A percentile compares a stretch with the other conserved stretches of the same genome.
Evolutionary conservation across 2,888 invertebrate species (phyloP).

Genomic region (Cryptosula pallasiana): DNA sequence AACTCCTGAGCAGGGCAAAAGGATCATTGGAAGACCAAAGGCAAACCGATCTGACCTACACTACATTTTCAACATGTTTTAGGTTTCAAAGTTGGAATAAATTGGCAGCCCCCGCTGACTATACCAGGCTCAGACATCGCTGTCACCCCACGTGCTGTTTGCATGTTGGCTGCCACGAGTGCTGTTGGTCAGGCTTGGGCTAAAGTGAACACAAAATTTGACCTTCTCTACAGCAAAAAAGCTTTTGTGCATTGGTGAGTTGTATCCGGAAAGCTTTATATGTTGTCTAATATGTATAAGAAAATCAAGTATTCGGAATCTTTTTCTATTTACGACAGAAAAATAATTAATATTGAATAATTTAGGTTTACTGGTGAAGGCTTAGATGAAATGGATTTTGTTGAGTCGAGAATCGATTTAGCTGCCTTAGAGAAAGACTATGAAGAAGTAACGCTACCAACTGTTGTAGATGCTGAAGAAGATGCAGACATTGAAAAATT

Average conservation of each 20-base stretch:
- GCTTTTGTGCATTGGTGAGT: constrained; percentile 37
- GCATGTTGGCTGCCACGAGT: constrained; percentile 51
- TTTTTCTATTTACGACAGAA: too few relatives aligned
- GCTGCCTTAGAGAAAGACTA: constrained; percentile 29
- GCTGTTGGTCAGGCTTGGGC: constrained; percentile 53
- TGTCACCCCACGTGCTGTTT: constrained; percentile 51
- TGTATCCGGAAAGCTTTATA: neutral
- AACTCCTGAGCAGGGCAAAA: too few relatives aligned
- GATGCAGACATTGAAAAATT: neutral
- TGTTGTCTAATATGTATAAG: too few relatives aligned
- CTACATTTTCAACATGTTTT: too few relatives aligned
- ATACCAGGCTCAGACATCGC: constrained; percentile 83
- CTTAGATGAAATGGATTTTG: constrained; percentile 27
- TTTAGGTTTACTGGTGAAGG: constrained; percentile 30
- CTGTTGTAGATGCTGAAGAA: neutral
- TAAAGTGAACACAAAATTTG: constrained; percentile 36
- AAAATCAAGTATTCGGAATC: too few relatives aligned
- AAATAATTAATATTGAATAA: too few relatives aligned
- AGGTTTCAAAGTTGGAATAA: constrained; percentile 62
- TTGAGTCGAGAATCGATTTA: constrained; percentile 31
- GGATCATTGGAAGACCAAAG: too few relatives aligned
- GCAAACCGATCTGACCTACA: too few relatives aligned
- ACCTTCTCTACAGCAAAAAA: constrained; percentile 30
- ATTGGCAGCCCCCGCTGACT: constrained; percentile 67
- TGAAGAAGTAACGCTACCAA: constrained; percentile 25